phyloP scores from a whole-genome alignment of 2,888 invertebrate species.

The Oscheius sp. region DNA sequence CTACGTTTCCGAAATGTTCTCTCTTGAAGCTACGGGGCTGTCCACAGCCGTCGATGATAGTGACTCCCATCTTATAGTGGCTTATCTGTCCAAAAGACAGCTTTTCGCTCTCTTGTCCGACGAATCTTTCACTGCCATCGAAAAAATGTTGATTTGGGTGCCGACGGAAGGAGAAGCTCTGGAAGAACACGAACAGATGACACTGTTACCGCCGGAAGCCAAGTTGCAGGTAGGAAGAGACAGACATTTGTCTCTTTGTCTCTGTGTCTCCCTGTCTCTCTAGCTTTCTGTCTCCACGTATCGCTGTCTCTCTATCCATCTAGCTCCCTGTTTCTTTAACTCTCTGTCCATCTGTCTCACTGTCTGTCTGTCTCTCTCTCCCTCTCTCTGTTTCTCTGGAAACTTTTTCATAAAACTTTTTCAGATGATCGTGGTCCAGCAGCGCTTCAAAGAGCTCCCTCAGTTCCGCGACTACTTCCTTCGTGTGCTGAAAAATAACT shows the following conservation, averaged over 20 bases:
- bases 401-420: neutral
- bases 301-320: too few relatives aligned
- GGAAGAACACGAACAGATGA: conserved; percentile 50
- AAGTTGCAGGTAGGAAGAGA: conserved; percentile 44
- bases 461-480: conserved; percentile 71
- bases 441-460: conserved; percentile 60
- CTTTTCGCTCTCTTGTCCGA: conserved; percentile 35
- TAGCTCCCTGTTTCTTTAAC: too few relatives aligned
- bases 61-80: conserved; percentile 65
- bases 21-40: conserved; percentile 60
- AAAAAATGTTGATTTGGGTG: conserved; percentile 61
- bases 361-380: too few relatives aligned
- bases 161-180: conserved; percentile 61
- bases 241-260: too few relatives aligned
- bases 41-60: conserved; percentile 60
- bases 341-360: too few relatives aligned
- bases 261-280: neutral
- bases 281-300: neutral
- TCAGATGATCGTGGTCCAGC: conserved; percentile 55
- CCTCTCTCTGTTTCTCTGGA: too few relatives aligned
- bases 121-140: conserved; percentile 47
- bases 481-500: conserved; percentile 69
- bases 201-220: conserved; percentile 45
- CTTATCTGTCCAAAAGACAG: conserved; percentile 57
- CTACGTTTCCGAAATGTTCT: conserved; percentile 63